Evolutionary conservation across 2,888 invertebrate genomes (phyloP).

Genomic region (Dorcus hopei): DNA sequence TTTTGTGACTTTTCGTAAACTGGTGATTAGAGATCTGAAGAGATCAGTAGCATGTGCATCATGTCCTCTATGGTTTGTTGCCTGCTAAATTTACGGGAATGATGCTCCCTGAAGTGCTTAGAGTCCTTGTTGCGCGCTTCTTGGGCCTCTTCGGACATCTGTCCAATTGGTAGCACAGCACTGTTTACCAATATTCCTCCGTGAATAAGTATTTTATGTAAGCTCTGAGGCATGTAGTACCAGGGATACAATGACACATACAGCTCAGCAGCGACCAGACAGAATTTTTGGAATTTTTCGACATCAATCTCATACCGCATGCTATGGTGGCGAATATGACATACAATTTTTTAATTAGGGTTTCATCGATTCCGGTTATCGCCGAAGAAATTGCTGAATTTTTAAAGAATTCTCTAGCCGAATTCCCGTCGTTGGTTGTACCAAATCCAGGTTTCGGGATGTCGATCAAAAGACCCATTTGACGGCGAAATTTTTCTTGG

Average conservation of each 20-base stretch:
- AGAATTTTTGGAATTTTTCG: no score
- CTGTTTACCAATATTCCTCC: constrained; percentile 4
- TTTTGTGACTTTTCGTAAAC: constrained; percentile 5
- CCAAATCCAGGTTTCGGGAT: background rate
- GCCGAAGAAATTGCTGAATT: background rate
- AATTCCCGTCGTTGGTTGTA: constrained; percentile 1
- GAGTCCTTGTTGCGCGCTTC: background rate
- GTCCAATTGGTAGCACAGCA: background rate
- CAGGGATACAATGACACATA: no score
- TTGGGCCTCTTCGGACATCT: no score
- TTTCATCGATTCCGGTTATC: background rate
- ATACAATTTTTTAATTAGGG: background rate
- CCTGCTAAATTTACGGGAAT: background rate
- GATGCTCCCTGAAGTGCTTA: background rate
- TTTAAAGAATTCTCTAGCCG: background rate
- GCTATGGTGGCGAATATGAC: background rate
- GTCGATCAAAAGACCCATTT: background rate
- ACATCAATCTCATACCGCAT: background rate
- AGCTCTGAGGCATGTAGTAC: constrained; percentile 3
- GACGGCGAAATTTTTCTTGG: background rate
- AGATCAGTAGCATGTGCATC: constrained; percentile 9
- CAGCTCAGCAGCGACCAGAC: no score
- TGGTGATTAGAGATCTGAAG: constrained; percentile 8
- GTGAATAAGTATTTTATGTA: constrained; percentile 9
- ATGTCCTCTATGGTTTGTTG: constrained; percentile 4